phyloP scores from a whole-genome alignment of 1,140 invertebrate species.

The Sycobia sp. region DNA sequence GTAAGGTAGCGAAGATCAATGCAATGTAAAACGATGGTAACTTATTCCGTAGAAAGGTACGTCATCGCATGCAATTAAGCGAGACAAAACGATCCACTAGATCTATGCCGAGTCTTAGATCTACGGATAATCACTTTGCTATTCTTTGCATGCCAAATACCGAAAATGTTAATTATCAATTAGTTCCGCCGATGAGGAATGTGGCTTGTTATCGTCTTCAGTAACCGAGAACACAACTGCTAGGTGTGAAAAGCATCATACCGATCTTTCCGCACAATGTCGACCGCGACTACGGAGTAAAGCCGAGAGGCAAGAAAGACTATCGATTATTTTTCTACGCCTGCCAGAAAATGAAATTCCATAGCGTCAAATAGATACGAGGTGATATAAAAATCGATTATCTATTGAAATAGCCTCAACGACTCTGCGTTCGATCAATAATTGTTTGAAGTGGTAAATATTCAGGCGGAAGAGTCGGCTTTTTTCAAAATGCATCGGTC shows the following conservation, averaged over 20 bases:
- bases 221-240: background rate
- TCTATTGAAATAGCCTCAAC: no score
- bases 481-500: background rate
- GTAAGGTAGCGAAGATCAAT: background rate
- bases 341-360: background rate
- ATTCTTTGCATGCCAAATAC: background rate
- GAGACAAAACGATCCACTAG: no score
- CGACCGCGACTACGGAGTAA: background rate
- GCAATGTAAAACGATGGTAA: background rate
- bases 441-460: background rate
- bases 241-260: background rate
- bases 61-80: background rate
- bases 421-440: background rate
- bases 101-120: background rate
- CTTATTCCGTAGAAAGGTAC: background rate
- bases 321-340: background rate
- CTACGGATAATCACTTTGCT: background rate
- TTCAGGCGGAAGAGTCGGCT: background rate
- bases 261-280: background rate
- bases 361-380: background rate
- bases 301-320: background rate
- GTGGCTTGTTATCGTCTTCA: background rate
- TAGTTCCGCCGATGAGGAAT: background rate
- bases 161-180: constrained; percentile 20
- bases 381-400: background rate